Conservation (phyloP, 2,888 invertebrate species). For the Tanytarsus gracilentus region DNA sequence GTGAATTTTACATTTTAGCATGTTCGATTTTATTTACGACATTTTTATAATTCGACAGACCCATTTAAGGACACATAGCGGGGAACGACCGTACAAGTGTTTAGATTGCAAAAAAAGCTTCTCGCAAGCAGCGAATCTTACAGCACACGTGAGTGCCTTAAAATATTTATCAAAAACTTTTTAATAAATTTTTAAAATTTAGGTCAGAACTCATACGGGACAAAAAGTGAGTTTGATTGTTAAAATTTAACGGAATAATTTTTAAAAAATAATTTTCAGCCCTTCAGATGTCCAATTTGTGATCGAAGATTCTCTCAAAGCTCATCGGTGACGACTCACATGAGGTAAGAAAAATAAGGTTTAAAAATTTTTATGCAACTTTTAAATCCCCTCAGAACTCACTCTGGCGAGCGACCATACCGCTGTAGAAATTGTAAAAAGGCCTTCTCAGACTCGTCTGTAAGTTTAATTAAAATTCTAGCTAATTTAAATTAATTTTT, state of each 20-base stretch:
- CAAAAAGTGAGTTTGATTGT: neutral
- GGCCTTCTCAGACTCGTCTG: constrained; percentile 94
- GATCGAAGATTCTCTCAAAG: constrained; percentile 95
- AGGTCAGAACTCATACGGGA: constrained; percentile 38
- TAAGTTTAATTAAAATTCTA: neutral
- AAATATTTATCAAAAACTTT: neutral
- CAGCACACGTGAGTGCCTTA: constrained; percentile 82
- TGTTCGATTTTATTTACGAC: neutral
- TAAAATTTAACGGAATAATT: neutral
- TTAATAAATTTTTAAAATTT: neutral
- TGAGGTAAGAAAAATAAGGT: constrained; percentile 75
- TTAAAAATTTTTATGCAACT: constrained; percentile 16
- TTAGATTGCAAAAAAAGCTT: constrained; percentile 94
- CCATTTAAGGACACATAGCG: constrained; percentile 78
- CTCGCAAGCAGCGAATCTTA: constrained; percentile 96
- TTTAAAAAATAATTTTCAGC: neutral
- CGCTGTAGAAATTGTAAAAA: constrained; percentile 93
- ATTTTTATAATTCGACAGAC: constrained; percentile 45
- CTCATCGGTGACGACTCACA: constrained; percentile 92
- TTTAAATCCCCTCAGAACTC: neutral
- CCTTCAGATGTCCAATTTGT: constrained; percentile 95
- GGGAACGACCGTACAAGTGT: constrained; percentile 47
- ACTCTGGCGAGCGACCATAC: constrained; percentile 33
- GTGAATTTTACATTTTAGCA: neutral
- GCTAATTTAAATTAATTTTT: neutral